Conservation (phyloP, 2,113 vertebrate genomes). For the Gorilla gorilla region DNA sequence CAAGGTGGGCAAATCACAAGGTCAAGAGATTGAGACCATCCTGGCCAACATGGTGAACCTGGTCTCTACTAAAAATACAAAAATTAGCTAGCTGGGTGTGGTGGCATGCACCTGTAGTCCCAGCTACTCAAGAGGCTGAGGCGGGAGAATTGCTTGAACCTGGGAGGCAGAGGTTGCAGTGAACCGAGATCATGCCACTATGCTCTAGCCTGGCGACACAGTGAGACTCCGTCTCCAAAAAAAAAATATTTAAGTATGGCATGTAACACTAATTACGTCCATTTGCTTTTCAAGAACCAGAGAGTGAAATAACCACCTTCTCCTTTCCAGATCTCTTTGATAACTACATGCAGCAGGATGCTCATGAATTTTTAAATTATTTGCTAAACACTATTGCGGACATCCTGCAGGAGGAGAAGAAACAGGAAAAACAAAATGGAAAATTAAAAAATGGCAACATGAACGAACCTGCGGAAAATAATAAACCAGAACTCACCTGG, state of each 20-base stretch:
- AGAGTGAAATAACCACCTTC: conserved; percentile 52
- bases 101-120: too few relatives aligned
- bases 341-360: conserved; percentile 99
- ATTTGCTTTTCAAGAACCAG: conserved; percentile 25
- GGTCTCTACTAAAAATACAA: too few relatives aligned
- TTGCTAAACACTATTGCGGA: conserved; percentile 98
- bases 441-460: conserved; percentile 95
- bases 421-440: conserved; percentile 97
- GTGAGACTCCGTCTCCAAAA: too few relatives aligned
- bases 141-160: too few relatives aligned
- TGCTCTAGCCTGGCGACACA: too few relatives aligned
- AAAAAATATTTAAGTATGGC: background rate
- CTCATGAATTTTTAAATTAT: conserved; percentile 98
- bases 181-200: too few relatives aligned
- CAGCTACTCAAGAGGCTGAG: too few relatives aligned
- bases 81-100: too few relatives aligned
- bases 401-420: conserved; percentile 98
- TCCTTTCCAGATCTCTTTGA: conserved; percentile 95
- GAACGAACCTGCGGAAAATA: conserved; percentile 90
- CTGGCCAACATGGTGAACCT: too few relatives aligned
- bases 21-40: too few relatives aligned
- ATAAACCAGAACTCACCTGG: conserved; percentile 96
- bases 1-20: too few relatives aligned
- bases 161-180: too few relatives aligned
- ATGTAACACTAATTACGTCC: background rate